phyloP scores from a whole-genome alignment of 2,888 invertebrate genomes.

The Brachylomia viminalis region DNA sequence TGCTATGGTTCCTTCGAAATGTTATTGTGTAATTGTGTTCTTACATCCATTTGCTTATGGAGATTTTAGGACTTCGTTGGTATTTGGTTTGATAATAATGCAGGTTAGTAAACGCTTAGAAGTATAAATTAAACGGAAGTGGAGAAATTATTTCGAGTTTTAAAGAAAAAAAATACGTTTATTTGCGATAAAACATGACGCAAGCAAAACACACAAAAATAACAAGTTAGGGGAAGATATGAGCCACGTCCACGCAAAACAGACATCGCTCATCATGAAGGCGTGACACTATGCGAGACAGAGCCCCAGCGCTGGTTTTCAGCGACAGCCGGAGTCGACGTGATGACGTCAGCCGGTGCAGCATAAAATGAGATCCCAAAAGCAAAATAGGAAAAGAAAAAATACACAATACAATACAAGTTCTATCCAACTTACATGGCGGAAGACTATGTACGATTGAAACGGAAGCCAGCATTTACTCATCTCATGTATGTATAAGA shows the following conservation, averaged over 20 bases:
- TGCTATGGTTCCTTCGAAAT: neutral
- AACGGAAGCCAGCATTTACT: neutral
- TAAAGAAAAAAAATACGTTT: neutral
- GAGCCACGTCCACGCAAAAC: neutral
- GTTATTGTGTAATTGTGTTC: neutral
- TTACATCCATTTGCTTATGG: neutral
- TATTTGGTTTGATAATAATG: neutral
- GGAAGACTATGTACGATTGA: neutral
- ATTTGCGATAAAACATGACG: neutral
- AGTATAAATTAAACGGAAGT: neutral
- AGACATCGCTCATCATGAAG: too few species aligned
- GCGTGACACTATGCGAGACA: neutral
- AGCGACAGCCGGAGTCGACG: neutral
- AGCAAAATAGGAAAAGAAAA: neutral
- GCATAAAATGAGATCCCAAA: neutral
- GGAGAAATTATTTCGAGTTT: neutral
- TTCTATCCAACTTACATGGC: neutral
- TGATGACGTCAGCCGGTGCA: neutral
- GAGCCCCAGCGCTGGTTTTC: neutral
- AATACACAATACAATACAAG: neutral
- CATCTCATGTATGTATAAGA: neutral
- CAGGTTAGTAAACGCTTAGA: neutral
- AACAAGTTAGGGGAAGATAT: neutral
- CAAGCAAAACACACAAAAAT: neutral
- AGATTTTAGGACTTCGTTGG: neutral